Evolutionary conservation across 2,113 vertebrate genomes (phyloP).

Genomic region (Epinephelus fuscoguttatus): DNA sequence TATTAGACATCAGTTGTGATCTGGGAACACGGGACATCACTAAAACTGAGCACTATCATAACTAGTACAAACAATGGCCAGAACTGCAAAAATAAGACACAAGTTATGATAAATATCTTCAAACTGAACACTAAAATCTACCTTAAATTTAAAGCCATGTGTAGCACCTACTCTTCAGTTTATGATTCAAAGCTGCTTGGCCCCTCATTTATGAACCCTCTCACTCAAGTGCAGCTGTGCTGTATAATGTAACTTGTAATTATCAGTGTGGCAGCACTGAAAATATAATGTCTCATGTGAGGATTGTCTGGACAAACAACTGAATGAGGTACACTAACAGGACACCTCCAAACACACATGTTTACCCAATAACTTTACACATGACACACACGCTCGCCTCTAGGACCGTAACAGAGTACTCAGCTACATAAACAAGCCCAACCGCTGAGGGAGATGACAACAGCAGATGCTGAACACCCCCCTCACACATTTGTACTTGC

Average conservation of each 20-base stretch:
- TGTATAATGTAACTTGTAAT: conserved; percentile 37
- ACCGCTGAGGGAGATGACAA: conserved; percentile 25
- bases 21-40: neutral
- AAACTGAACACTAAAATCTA: neutral
- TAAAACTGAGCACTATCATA: neutral
- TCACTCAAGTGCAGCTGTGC: neutral
- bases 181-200: neutral
- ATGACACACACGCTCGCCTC: neutral
- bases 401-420: neutral
- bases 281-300: conserved; percentile 40
- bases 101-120: neutral
- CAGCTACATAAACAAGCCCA: conserved; percentile 32
- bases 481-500: neutral
- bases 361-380: conserved; percentile 13
- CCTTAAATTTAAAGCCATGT: too few species aligned
- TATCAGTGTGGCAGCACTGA: conserved; percentile 6
- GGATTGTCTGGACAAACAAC: conserved; percentile 47
- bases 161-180: neutral
- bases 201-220: neutral
- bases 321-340: conserved; percentile 12
- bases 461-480: conserved; percentile 46
- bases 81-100: neutral
- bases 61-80: neutral
- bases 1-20: neutral
- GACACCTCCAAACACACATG: conserved; percentile 15